Evolutionary conservation across 2,113 vertebrate species (phyloP).

Genomic region (Oenanthe melanoleuca): DNA sequence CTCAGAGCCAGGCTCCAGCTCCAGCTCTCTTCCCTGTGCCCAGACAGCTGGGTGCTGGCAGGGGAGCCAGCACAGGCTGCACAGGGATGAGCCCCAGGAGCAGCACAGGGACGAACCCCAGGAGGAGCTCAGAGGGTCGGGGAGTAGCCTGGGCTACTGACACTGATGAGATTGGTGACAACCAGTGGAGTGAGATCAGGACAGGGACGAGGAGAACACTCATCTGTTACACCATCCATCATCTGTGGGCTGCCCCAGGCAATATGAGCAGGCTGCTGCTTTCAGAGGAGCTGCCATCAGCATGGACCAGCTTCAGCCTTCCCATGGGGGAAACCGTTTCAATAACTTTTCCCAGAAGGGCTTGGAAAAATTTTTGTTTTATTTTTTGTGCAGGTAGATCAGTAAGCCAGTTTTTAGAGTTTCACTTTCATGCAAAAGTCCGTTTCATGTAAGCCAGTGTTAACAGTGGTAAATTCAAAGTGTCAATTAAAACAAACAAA

Average conservation of each 20-base stretch:
- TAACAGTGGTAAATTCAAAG: not conserved
- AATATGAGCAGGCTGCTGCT: slow-evolving; percentile 39
- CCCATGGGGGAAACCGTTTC: not conserved
- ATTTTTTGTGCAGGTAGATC: not conserved
- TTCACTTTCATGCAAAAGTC: not conserved
- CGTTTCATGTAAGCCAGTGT: not conserved
- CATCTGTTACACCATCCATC: slow-evolving; percentile 66
- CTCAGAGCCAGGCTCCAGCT: not conserved
- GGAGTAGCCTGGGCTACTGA: slow-evolving; percentile 34
- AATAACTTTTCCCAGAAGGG: not conserved
- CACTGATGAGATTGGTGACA: slow-evolving; percentile 64
- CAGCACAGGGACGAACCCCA: not conserved
- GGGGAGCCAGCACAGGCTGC: slow-evolving; percentile 8
- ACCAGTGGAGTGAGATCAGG: slow-evolving; percentile 63
- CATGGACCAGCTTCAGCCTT: not conserved
- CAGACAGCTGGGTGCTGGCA: not conserved
- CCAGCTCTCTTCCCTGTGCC: not conserved
- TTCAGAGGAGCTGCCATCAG: not conserved
- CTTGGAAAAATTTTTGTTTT: not conserved
- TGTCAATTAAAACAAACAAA: not conserved
- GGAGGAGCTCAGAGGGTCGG: not conserved
- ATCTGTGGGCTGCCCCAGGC: slow-evolving; percentile 68
- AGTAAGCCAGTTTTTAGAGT: not conserved
- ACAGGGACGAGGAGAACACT: slow-evolving; percentile 60
- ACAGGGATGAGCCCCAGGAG: slow-evolving; percentile 35